A percentile compares a stretch with the other conserved stretches of the same genome.
phyloP scores from a whole-genome alignment of 2,113 vertebrate genomes.

The Hydrolagus affinis region DNA sequence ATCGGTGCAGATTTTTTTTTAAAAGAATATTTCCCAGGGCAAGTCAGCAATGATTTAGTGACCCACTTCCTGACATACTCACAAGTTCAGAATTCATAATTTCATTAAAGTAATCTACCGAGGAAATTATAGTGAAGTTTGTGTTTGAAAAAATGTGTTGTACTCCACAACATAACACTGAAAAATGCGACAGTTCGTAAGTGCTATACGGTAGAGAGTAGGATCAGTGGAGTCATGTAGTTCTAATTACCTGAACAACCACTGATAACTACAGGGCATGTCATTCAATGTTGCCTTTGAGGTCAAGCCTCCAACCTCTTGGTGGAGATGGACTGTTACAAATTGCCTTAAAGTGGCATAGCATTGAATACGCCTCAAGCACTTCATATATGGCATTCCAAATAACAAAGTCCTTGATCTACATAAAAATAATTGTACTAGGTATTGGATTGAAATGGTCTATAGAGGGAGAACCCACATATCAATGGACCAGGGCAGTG shows the following conservation, averaged over 20 bases:
- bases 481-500: neutral
- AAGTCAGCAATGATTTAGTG: neutral
- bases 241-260: neutral
- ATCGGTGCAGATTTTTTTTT: neutral
- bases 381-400: too few species aligned
- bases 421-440: neutral
- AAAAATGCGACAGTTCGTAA: neutral
- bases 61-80: neutral
- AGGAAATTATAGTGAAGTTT: neutral
- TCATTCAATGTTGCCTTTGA: neutral
- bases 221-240: conserved; percentile 7
- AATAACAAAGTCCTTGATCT: neutral
- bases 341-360: neutral
- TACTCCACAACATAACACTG: neutral
- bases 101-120: neutral
- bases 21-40: neutral
- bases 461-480: neutral
- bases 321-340: neutral
- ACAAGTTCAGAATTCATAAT: neutral
- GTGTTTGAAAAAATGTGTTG: neutral
- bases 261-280: neutral
- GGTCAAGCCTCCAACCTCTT: neutral
- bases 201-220: neutral
- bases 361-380: neutral
- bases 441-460: neutral